Evolutionary conservation across 2,113 vertebrate species (phyloP).

Genomic region (Stigmatopora argus): DNA sequence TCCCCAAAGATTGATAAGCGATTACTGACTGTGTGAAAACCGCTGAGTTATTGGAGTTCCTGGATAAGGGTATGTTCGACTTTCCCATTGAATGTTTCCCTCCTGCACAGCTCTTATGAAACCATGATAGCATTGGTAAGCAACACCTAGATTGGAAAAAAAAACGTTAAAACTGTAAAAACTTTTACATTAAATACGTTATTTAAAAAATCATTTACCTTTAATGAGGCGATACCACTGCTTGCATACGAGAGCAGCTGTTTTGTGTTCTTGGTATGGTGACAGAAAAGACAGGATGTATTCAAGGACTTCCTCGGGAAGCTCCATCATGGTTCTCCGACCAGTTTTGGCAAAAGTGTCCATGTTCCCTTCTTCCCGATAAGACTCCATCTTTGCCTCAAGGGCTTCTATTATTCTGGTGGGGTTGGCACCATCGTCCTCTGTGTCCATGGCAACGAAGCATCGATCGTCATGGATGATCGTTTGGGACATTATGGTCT

Average conservation of each 20-base stretch:
- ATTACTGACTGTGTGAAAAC: conserved; percentile 94
- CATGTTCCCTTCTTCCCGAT: conserved; percentile 50
- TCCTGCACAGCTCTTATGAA: conserved; percentile 96
- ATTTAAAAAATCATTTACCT: conserved; percentile 69
- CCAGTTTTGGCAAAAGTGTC: conserved; percentile 51
- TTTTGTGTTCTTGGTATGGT: conserved; percentile 97
- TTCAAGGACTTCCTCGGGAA: conserved; percentile 94
- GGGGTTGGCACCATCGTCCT: conserved; percentile 69
- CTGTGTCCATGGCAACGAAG: conserved; percentile 90
- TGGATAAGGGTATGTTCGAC: conserved; percentile 94
- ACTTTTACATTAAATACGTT: neutral
- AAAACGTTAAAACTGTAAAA: neutral
- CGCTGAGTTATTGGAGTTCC: conserved; percentile 97
- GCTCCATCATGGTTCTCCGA: conserved; percentile 79
- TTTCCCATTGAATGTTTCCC: conserved; percentile 98
- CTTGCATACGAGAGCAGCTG: conserved; percentile 93
- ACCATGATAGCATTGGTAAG: conserved; percentile 95
- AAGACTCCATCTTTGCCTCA: conserved; percentile 55
- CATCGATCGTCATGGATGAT: conserved; percentile 87
- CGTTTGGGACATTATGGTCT: conserved; percentile 86
- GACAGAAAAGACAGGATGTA: conserved; percentile 97
- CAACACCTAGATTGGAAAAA: conserved; percentile 77
- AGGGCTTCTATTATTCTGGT: conserved; percentile 71
- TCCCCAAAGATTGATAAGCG: neutral
- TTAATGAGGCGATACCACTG: conserved; percentile 99